A percentile compares a stretch with the other conserved stretches of the same genome.
Evolutionary conservation across 2,888 invertebrate genomes (phyloP).

Genomic region (Hydroisotoma schaefferi): DNA sequence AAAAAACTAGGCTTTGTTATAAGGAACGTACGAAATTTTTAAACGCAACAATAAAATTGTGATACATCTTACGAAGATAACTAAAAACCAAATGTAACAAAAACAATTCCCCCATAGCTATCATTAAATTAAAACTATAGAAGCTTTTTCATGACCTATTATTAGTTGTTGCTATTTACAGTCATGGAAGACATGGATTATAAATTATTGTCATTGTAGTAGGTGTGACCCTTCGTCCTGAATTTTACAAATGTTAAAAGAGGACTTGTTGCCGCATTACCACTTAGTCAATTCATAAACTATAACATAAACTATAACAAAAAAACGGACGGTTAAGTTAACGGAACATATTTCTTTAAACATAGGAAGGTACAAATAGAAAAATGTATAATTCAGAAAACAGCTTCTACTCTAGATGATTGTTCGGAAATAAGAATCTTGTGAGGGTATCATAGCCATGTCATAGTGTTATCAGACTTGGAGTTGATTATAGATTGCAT

Average conservation of each 20-base stretch:
- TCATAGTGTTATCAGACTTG: slow-evolving; percentile 80
- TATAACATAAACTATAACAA: background rate
- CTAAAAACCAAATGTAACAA: no score
- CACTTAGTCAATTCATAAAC: background rate
- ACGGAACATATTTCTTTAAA: background rate
- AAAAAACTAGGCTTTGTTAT: no score
- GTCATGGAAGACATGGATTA: slow-evolving; percentile 44
- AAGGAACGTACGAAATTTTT: no score
- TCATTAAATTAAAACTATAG: no score
- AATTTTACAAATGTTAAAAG: background rate
- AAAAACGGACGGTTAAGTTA: background rate
- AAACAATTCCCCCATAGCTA: no score
- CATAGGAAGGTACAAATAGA: background rate
- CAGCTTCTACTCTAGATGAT: background rate
- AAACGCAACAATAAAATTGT: no score
- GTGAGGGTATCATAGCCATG: slow-evolving; percentile 65
- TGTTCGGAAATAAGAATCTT: background rate
- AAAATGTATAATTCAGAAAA: slow-evolving; percentile 6
- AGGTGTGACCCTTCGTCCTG: no score
- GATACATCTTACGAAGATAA: no score
- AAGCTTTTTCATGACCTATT: no score
- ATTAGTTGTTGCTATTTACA: slow-evolving; percentile 24
- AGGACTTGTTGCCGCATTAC: background rate
- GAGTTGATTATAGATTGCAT: slow-evolving; percentile 86
- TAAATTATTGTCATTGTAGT: slow-evolving; percentile 26